A percentile compares a stretch with the other conserved stretches of the same genome.
Conservation (phyloP, 2,797 vertebrate species). For the Poecilia picta region DNA sequence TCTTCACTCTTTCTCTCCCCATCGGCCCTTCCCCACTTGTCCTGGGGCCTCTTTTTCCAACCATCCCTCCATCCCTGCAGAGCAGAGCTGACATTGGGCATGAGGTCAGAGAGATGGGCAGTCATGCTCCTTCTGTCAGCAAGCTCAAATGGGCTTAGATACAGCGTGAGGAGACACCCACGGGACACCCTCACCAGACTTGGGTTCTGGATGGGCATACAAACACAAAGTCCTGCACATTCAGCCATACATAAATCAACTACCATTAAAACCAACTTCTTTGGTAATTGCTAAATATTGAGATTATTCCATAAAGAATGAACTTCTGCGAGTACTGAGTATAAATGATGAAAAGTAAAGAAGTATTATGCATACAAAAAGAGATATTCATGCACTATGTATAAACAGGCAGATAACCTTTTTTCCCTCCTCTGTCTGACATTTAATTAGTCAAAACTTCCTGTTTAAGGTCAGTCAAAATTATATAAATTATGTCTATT, state of each 20-base stretch:
- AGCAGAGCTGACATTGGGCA: constrained; percentile 78
- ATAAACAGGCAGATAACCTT: neutral
- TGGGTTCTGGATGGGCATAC: constrained; percentile 40
- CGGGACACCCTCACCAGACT: constrained; percentile 60
- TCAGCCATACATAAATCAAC: constrained; percentile 21
- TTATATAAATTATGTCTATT: neutral
- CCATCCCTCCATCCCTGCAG: constrained; percentile 65
- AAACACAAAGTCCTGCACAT: constrained; percentile 38
- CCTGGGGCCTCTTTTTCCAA: constrained; percentile 68
- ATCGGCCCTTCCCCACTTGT: constrained; percentile 43
- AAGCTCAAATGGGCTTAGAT: constrained; percentile 76
- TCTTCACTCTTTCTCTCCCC: constrained; percentile 40
- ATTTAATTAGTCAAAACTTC: neutral
- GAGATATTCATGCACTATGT: neutral
- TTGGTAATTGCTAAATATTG: neutral
- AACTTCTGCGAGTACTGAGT: constrained; percentile 2
- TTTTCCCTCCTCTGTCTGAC: neutral
- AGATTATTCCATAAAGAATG: constrained; percentile 2
- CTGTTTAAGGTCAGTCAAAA: neutral
- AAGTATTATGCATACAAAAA: constrained; percentile 13
- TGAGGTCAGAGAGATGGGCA: constrained; percentile 81
- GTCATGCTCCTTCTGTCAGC: constrained; percentile 73
- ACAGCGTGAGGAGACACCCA: constrained; percentile 67
- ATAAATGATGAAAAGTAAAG: constrained; percentile 32
- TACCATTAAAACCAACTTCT: neutral